Conservation (phyloP, 1,140 invertebrate genomes). For the Zophobas morio region DNA sequence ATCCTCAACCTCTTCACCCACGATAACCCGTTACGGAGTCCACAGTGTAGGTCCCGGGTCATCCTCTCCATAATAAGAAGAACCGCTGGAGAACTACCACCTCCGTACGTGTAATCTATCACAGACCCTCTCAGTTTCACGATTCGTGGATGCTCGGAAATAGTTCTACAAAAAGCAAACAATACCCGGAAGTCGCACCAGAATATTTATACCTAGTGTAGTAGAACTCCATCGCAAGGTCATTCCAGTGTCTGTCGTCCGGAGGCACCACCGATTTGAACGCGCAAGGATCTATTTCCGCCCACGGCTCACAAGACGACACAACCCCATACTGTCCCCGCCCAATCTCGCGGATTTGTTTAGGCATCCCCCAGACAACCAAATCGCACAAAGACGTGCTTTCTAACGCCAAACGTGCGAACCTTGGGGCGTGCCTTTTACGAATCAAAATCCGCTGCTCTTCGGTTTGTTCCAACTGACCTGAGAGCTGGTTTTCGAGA, state of each 20-base stretch:
- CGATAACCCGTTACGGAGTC: conserved; percentile 80
- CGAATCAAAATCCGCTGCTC: conserved; percentile 83
- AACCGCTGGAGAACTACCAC: conserved; percentile 79
- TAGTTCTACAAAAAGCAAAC: conserved; percentile 73
- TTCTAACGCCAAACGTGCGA: conserved; percentile 88
- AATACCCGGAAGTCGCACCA: background rate
- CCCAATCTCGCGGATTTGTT: conserved; percentile 86
- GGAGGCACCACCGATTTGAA: conserved; percentile 94
- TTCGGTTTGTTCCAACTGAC: conserved; percentile 85
- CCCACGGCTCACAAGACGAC: conserved; percentile 88
- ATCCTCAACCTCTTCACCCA: conserved; percentile 81
- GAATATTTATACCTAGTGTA: conserved; percentile 76
- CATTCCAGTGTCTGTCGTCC: conserved; percentile 93
- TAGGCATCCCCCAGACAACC: conserved; percentile 84
- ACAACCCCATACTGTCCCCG: conserved; percentile 95
- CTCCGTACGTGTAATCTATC: conserved; percentile 85
- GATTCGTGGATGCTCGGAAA: conserved; percentile 88
- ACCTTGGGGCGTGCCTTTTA: conserved; percentile 84
- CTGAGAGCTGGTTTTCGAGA: conserved; percentile 79
- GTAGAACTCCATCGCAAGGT: conserved; percentile 93
- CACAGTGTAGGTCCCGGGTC: conserved; percentile 85
- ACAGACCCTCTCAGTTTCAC: conserved; percentile 87
- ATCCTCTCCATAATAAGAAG: conserved; percentile 84
- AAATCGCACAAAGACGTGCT: conserved; percentile 88
- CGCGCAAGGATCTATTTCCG: conserved; percentile 81